phyloP scores from a whole-genome alignment of 2,888 invertebrate species.

The Mimachlamys varia region DNA sequence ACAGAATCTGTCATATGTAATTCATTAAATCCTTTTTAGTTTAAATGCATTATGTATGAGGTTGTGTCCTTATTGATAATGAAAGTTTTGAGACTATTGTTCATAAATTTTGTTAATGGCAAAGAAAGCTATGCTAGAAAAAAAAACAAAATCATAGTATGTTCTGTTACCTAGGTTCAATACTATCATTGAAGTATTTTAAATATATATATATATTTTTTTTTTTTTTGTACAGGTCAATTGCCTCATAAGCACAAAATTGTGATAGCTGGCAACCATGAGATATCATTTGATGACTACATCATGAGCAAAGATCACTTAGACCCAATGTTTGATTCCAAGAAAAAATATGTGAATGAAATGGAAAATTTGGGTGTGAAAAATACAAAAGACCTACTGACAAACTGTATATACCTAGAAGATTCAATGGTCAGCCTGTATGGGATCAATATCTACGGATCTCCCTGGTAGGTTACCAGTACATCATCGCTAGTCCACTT shows the following conservation, averaged over 20 bases:
- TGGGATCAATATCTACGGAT: constrained; percentile 91
- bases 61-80: too few relatives aligned
- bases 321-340: constrained; percentile 31
- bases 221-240: constrained; percentile 80
- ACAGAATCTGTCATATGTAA: too few relatives aligned
- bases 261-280: constrained; percentile 93
- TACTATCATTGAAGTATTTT: too few relatives aligned
- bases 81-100: too few relatives aligned
- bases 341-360: constrained; percentile 54
- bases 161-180: too few relatives aligned
- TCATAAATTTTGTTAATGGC: too few relatives aligned
- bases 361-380: constrained; percentile 54
- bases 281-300: constrained; percentile 88
- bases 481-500: not conserved
- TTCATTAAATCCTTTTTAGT: too few relatives aligned
- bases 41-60: too few relatives aligned
- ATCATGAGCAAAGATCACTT: constrained; percentile 13
- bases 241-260: constrained; percentile 90
- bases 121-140: too few relatives aligned
- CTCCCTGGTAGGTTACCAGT: constrained; percentile 86
- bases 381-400: constrained; percentile 84
- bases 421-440: constrained; percentile 87
- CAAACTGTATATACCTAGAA: constrained; percentile 90
- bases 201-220: too few relatives aligned
- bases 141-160: too few relatives aligned